A percentile compares a stretch with the other conserved stretches of the same genome.
Conservation (phyloP, 2,113 vertebrate species). For the Sorex araneus region DNA sequence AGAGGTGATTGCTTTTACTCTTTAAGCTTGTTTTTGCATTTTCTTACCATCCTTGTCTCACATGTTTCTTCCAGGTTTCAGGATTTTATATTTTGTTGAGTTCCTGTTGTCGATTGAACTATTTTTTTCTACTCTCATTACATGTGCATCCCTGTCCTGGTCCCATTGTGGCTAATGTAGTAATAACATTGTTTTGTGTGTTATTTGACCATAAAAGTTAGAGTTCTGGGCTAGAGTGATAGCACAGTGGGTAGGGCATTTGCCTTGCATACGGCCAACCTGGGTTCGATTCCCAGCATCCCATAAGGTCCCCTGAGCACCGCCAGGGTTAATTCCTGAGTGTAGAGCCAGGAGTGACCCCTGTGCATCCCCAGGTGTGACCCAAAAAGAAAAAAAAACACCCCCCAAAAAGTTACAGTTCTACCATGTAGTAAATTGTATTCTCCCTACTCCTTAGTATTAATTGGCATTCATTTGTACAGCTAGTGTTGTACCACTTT, state of each 20-base stretch:
- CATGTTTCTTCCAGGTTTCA: not conserved
- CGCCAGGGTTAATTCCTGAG: too few species aligned
- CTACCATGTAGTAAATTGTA: not conserved
- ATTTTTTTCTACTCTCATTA: not conserved
- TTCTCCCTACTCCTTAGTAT: not conserved
- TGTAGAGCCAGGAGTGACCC: too few species aligned
- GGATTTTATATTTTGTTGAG: not conserved
- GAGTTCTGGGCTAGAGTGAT: too few species aligned
- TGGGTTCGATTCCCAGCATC: too few species aligned
- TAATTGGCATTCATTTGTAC: too few species aligned
- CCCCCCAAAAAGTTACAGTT: not conserved
- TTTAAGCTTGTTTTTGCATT: slow-evolving; percentile 36
- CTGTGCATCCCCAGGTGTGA: too few species aligned
- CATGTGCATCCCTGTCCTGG: not conserved
- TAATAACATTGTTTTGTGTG: not conserved
- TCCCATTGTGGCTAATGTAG: not conserved
- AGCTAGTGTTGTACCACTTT: too few species aligned
- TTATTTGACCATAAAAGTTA: not conserved
- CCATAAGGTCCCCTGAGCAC: too few species aligned
- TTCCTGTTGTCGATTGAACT: not conserved
- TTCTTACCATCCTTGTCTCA: not conserved
- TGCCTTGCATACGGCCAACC: too few species aligned
- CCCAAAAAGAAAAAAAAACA: too few species aligned
- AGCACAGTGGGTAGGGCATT: too few species aligned
- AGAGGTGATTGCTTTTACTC: not conserved